Base-by-base conservation (phyloP, 1,140 invertebrate genomes). In the Scaptomyza graminum region DNA sequence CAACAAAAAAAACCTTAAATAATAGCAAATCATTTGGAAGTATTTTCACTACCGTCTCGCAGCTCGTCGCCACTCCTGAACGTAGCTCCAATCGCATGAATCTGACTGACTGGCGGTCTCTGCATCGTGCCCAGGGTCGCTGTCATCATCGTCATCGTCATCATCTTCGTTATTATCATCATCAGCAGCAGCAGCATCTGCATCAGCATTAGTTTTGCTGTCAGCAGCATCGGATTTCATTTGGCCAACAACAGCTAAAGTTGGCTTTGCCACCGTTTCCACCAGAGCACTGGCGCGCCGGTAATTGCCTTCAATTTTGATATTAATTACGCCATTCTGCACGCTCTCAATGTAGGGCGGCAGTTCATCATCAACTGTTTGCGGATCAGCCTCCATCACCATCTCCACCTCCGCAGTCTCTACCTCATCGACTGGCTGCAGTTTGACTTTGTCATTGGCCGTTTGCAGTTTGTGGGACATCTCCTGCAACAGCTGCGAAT, bases 1-100 rank as follows among this genome's bases (percentile, higher is more conserved):
- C 63, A 49, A 76, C 69, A 78, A 52, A 59, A 66, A 49, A 76
- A 73, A 78, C 55, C 50, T 56, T 61, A 77, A 69, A 59, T 61
- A 73, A 80, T 82, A 64, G 67, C 43, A 68, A 63, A 73, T 71
- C 65, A 81, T 89, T 66, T 56, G 69, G 69, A 70, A 51, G 56
- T 68, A 56, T 75, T 79, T 89, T 78, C 76, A 77, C 79, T 81
- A 85, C 90, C 75, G 76, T 84, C 72, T 79, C 92, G 83, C 82
- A 34, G 83, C 82, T 39, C 82, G 73, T 77, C 95, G 92, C 95
- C 95, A 95, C 76, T 94, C 94, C 92, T 95, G 95, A 41, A 95
- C 95, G 88, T 95, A 95, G 80, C 95, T 95, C 95, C 95, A 95
- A 90, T 95, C 95, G 67, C 84, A 88, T 92, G 94, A 92, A 85